These are phyloP conservation scores for Xanthostigma xanthostigma DNA, from an alignment of 2,888 invertebrate genomes.

Conservation along the genomic window DNA sequence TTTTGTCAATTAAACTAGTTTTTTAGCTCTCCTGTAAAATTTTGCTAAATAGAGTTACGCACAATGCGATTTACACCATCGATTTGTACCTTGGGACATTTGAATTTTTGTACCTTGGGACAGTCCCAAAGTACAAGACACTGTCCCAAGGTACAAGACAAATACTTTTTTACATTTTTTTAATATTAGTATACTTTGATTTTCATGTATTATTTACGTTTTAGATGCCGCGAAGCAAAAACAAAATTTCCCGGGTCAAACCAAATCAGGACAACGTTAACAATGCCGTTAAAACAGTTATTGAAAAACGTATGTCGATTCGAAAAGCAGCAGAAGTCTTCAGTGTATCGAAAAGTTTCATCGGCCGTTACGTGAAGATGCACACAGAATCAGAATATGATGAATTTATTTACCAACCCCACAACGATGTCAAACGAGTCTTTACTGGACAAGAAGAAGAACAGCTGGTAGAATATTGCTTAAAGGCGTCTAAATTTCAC, in stretches of 20 bases:
- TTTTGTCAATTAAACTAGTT: too few relatives aligned
- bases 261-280: slow-evolving; percentile 4
- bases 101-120: too few relatives aligned
- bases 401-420: slow-evolving; percentile 3
- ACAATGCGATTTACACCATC: too few relatives aligned
- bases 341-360: slow-evolving; percentile 6
- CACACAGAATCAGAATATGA: neutral
- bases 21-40: too few relatives aligned
- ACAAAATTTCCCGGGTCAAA: neutral
- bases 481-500: slow-evolving; percentile 7
- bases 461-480: slow-evolving; percentile 5
- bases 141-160: too few relatives aligned
- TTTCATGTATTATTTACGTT: slow-evolving; percentile 1
- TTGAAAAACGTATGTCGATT: too few relatives aligned
- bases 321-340: too few relatives aligned
- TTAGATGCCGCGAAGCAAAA: slow-evolving; percentile 7
- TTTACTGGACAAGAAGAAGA: slow-evolving; percentile 4
- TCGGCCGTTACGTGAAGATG: slow-evolving; percentile 7
- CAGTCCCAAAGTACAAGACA: too few relatives aligned
- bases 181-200: neutral
- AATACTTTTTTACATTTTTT: too few relatives aligned
- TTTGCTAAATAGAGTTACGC: too few relatives aligned
- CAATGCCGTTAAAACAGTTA: slow-evolving; percentile 1
- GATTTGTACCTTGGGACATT: too few relatives aligned
- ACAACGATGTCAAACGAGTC: slow-evolving; percentile 1